These are phyloP conservation scores for Alosa alosa DNA, from an alignment of 2,113 vertebrate genomes.

Conservation along the genomic window DNA sequence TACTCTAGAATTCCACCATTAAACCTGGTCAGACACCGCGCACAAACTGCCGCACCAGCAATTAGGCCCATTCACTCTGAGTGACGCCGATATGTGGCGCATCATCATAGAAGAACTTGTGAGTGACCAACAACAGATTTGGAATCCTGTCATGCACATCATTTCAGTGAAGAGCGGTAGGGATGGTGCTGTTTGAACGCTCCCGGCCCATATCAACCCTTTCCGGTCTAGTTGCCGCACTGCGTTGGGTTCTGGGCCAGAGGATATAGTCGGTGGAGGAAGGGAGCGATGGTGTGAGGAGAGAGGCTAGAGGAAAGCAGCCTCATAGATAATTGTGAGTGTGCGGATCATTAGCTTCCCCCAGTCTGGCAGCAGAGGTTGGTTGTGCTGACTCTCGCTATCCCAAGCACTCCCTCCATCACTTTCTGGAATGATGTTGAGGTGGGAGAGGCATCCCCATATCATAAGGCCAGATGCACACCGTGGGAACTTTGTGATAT, in stretches of 20 bases:
- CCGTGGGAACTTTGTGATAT: neutral
- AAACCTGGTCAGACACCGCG: too few relatives aligned
- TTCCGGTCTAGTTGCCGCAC: too few relatives aligned
- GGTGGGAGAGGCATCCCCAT: neutral
- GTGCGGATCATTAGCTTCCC: neutral
- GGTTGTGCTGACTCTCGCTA: neutral
- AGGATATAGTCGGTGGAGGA: neutral
- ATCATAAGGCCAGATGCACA: neutral
- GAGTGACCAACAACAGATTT: neutral
- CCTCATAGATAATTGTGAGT: slow-evolving; percentile 3
- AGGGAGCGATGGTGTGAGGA: neutral
- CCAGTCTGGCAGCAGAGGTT: neutral
- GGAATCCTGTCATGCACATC: neutral
- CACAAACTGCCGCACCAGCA: neutral
- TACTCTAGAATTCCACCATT: too few relatives aligned
- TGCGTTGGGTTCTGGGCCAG: neutral
- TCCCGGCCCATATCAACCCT: neutral
- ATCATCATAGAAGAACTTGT: neutral
- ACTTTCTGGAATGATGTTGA: neutral
- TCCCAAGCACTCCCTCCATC: neutral
- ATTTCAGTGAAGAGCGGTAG: neutral
- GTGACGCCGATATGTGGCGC: neutral
- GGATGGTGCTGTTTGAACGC: neutral
- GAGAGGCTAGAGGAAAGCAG: neutral
- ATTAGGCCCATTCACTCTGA: neutral